Percentiles rank a stretch among this genome's conserved stretches.
These are phyloP conservation scores for Zygothrica quintamaculata DNA, from an alignment of 2,888 invertebrate species.

Conservation along the genomic window DNA sequence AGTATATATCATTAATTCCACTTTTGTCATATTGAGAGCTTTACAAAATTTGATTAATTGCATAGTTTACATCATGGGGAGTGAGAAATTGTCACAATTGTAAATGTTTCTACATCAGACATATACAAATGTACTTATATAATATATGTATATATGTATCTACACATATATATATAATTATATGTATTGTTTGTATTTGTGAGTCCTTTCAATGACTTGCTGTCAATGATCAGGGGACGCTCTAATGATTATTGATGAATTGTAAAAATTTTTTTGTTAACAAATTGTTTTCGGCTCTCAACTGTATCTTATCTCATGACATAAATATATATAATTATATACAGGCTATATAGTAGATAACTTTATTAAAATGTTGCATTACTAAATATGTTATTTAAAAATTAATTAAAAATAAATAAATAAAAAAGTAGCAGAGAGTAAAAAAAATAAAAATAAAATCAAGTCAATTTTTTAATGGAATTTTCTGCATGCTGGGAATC, in stretches of 20 bases:
- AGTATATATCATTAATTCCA: constrained; percentile 72
- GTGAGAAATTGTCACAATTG: constrained; percentile 71
- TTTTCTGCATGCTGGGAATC: too few species aligned
- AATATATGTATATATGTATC: not conserved
- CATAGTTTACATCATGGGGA: constrained; percentile 57
- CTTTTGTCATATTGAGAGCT: constrained; percentile 76
- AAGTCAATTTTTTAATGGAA: too few species aligned
- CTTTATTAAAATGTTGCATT: too few species aligned
- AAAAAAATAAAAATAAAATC: too few species aligned
- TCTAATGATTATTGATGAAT: constrained; percentile 44
- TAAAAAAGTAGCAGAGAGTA: too few species aligned
- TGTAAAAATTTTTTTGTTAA: too few species aligned
- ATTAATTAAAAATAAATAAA: too few species aligned
- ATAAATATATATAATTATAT: too few species aligned
- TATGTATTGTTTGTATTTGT: constrained; percentile 8
- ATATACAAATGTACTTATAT: not conserved
- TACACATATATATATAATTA: not conserved
- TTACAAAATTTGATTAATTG: constrained; percentile 69
- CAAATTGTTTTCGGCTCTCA: constrained; percentile 25
- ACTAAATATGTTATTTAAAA: too few species aligned
- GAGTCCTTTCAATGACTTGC: constrained; percentile 30
- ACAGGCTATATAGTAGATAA: too few species aligned
- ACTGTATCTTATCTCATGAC: too few species aligned
- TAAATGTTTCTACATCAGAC: constrained; percentile 45
- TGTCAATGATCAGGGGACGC: constrained; percentile 34